phyloP scores from a whole-genome alignment of 1,140 invertebrate species.

The Leptoteleia sp. region DNA sequence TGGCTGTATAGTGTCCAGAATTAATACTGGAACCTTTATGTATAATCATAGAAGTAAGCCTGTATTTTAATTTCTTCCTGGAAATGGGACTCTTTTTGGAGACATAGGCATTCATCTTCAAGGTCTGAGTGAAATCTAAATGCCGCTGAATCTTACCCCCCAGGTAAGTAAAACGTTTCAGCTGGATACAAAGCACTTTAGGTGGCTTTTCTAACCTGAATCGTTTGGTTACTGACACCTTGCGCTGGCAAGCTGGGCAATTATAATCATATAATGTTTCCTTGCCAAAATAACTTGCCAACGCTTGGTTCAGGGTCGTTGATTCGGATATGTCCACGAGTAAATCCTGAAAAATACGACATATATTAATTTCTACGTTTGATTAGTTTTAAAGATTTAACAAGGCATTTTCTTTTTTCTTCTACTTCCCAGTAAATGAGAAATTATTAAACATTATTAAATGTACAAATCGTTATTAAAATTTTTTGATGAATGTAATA shows the following conservation, averaged over 20 bases:
- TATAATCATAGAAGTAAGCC: conserved; percentile 95
- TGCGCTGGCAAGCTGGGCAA: conserved; percentile 95
- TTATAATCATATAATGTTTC: conserved; percentile 94
- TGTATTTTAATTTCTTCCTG: conserved; percentile 86
- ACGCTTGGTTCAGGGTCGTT: conserved; percentile 89
- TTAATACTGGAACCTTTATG: conserved; percentile 97
- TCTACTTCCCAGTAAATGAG: too few relatives aligned
- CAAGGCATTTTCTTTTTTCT: too few relatives aligned
- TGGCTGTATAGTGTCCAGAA: conserved; percentile 98
- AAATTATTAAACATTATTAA: too few relatives aligned
- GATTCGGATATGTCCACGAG: conserved; percentile 94
- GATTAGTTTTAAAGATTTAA: too few relatives aligned
- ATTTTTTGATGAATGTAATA: too few relatives aligned
- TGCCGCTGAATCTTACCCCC: conserved; percentile 82
- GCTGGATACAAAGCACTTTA: conserved; percentile 95
- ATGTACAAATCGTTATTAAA: too few relatives aligned
- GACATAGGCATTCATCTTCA: conserved; percentile 81
- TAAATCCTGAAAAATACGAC: conserved; percentile 87
- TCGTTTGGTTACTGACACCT: conserved; percentile 96
- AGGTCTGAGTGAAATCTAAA: conserved; percentile 81
- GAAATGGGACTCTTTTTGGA: conserved; percentile 79
- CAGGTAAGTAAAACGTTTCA: conserved; percentile 91
- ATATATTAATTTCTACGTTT: too few relatives aligned
- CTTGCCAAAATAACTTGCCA: conserved; percentile 90
- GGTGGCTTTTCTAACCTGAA: conserved; percentile 95